Percentiles rank a stretch among this genome's conserved stretches.
These are phyloP conservation scores for Oxystoma pomonae DNA, from an alignment of 2,888 invertebrate species.

Conservation along the genomic window DNA sequence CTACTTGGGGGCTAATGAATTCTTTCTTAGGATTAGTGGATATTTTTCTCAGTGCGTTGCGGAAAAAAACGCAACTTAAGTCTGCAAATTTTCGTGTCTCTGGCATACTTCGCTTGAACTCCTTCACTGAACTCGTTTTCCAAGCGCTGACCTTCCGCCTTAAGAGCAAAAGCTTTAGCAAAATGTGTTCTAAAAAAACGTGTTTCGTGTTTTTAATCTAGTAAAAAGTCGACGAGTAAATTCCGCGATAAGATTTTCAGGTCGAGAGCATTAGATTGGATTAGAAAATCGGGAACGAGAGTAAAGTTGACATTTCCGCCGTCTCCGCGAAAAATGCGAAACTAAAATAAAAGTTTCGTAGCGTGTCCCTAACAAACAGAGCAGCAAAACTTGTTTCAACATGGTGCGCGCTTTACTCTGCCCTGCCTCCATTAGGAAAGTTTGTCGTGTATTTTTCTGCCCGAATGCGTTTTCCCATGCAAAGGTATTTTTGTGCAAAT, in stretches of 20 bases:
- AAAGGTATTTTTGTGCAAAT: slow-evolving; percentile 16
- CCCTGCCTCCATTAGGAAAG: neutral
- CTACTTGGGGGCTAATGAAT: too few species aligned
- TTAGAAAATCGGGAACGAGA: neutral
- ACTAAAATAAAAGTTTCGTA: neutral
- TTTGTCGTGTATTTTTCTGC: slow-evolving; percentile 8
- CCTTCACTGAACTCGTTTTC: too few species aligned
- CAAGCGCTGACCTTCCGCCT: too few species aligned
- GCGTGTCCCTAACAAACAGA: neutral
- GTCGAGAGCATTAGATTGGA: neutral
- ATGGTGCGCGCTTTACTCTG: neutral
- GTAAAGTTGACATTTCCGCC: neutral
- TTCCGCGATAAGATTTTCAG: neutral
- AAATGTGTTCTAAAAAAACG: too few species aligned
- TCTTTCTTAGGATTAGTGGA: too few species aligned
- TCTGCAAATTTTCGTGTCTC: too few species aligned
- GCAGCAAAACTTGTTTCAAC: too few species aligned
- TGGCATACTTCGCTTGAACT: too few species aligned
- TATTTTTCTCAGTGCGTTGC: too few species aligned
- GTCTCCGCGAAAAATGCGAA: neutral
- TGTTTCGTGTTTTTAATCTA: too few species aligned
- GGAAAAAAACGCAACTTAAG: too few species aligned
- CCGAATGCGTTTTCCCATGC: slow-evolving; percentile 15
- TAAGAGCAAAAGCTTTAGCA: too few species aligned
- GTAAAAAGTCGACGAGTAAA: neutral